Base-by-base conservation (phyloP, 1,140 invertebrate species). In the Aphelinus certus region DNA sequence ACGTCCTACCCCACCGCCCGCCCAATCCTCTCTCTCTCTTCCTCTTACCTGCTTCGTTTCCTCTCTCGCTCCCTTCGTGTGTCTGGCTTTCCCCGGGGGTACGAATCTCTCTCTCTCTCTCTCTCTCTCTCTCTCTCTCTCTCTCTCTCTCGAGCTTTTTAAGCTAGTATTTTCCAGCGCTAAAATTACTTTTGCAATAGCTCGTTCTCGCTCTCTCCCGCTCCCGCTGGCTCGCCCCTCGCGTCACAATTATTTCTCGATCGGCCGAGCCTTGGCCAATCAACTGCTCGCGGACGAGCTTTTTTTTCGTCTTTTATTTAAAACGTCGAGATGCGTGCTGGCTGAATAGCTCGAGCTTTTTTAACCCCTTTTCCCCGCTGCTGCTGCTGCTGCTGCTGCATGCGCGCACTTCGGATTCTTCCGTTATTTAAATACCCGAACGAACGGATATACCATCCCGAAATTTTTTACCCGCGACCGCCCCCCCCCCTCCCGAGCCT, bases 161-260 rank as follows among this genome's bases (percentile, higher is more conserved):
- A 72, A 73, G 75, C 71, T 76, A 67, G 53, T 73, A 76, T 76
- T 76, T 76, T 76, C 60, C 71, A 76, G 57, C 55, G 71, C 61
- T 76, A 73, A 72, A 76, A 76, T 76, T 72, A 76, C 75, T 76
- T 76, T 76, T 76, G 58, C 75, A 76, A 76, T 76, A 76, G 69
- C 62, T 43, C 63, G 56, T 53, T 53, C 9, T 60, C 42, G 4
- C 51, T 53, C 61, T 64, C 26, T 47, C 9, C 68, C 51, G 51
- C 61, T 7, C 9, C 53, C 45, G 10, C 9, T 68, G 43, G 26
- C n/a, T 63, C 61, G 55, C 43, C 6, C 63, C 62, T 47, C 43
- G 70, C 70, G 48, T 76, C 69, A 69, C 64, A 76, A 76, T 76
- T 76, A 76, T 76, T 76, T 76, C 61, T 69, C 75, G 75, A 76